phyloP scores from a whole-genome alignment of 2,888 invertebrate species.

The Clistopyga incitator region DNA sequence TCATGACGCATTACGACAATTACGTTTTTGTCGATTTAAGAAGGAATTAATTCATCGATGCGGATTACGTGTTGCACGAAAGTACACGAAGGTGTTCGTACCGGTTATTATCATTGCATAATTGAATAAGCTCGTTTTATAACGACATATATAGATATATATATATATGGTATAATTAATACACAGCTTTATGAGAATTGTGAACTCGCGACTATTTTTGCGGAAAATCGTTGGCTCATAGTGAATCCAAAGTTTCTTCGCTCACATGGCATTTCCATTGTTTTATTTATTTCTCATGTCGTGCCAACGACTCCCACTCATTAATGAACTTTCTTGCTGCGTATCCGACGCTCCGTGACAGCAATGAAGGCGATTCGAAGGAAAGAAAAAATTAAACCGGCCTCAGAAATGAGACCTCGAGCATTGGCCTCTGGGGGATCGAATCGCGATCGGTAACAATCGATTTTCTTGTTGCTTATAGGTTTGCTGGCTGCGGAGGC shows the following conservation, averaged over 20 bases:
- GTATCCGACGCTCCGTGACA: conserved; percentile 34
- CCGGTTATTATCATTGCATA: conserved; percentile 59
- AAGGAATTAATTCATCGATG: conserved; percentile 14
- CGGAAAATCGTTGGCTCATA: background rate
- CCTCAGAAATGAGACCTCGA: background rate
- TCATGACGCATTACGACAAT: background rate
- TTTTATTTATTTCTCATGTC: conserved; percentile 5
- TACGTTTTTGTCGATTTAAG: background rate
- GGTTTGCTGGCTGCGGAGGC: conserved; percentile 83
- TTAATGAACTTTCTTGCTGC: conserved; percentile 47
- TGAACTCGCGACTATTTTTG: background rate
- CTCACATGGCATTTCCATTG: conserved; percentile 21
- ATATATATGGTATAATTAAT: background rate
- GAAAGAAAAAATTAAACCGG: conserved; percentile 17
- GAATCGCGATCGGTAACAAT: conserved; percentile 26
- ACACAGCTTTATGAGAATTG: conserved; percentile 9
- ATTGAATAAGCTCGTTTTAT: conserved; percentile 50
- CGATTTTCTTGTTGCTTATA: conserved; percentile 70
- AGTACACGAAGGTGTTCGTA: conserved; percentile 54
- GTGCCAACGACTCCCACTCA: conserved; percentile 28
- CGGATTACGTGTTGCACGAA: conserved; percentile 61
- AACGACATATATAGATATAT: conserved; percentile 13
- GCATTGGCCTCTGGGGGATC: conserved; percentile 7
- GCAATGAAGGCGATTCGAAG: background rate
- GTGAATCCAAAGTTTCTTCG: conserved; percentile 2